Percentiles rank a stretch among this genome's conserved stretches.
Evolutionary conservation across 2,888 invertebrate genomes (phyloP).

Genomic region (Rosalia funebris): DNA sequence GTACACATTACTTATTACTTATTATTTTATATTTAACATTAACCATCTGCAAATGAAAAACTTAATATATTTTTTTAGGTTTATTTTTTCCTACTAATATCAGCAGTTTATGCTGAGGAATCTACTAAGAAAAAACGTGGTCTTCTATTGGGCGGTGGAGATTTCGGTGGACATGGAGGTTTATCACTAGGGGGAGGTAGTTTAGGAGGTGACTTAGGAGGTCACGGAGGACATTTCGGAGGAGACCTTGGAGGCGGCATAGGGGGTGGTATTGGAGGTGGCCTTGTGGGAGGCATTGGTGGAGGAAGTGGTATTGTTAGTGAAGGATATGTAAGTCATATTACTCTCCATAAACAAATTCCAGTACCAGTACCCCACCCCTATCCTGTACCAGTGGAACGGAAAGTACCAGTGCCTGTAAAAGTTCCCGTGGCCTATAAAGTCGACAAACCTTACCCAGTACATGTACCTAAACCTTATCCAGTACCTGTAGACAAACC

Average conservation of each 20-base stretch:
- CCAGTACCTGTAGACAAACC: constrained; percentile 69
- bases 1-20: no score
- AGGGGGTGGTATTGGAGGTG: constrained; percentile 31
- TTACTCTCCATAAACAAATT: constrained; percentile 73
- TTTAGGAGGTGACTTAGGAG: constrained; percentile 34
- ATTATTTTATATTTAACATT: no score
- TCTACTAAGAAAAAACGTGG: constrained; percentile 51
- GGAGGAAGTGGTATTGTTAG: constrained; percentile 35
- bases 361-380: constrained; percentile 68
- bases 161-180: constrained; percentile 35
- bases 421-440: constrained; percentile 68
- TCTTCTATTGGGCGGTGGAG: constrained; percentile 45
- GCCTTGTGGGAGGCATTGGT: constrained; percentile 27
- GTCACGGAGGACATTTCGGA: constrained; percentile 36
- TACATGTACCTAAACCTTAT: constrained; percentile 72
- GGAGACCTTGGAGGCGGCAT: constrained; percentile 33
- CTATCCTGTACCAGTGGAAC: constrained; percentile 72
- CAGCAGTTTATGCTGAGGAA: constrained; percentile 47
- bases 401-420: constrained; percentile 71
- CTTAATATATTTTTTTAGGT: constrained; percentile 39
- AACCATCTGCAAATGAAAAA: no score
- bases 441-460: constrained; percentile 72
- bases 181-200: constrained; percentile 42
- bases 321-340: constrained; percentile 64
- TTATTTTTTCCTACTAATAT: constrained; percentile 48